Conservation (phyloP, 2,888 invertebrate genomes). For the Rhamphomyia laevipes region DNA sequence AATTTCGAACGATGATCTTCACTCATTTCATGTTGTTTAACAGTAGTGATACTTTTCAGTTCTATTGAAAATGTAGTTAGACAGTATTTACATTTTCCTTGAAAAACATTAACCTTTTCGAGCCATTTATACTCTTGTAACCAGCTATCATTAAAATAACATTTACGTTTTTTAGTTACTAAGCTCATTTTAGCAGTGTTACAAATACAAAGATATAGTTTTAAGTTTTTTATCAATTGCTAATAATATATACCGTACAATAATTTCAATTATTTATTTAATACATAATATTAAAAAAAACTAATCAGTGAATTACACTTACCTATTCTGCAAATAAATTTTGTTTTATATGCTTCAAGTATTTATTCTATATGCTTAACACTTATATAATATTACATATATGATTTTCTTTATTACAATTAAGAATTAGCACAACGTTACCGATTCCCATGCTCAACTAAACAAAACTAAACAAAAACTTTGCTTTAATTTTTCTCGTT, state of each 20-base stretch:
- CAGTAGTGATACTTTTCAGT: not conserved
- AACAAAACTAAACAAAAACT: too few species aligned
- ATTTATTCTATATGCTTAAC: too few species aligned
- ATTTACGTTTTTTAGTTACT: not conserved
- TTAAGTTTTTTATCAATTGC: not conserved
- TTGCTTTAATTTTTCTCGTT: too few species aligned
- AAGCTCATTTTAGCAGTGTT: not conserved
- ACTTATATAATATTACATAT: too few species aligned
- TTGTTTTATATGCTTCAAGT: not conserved
- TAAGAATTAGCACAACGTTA: too few species aligned
- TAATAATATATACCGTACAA: not conserved
- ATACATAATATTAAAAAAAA: not conserved
- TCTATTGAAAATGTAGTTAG: not conserved
- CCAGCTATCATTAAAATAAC: not conserved
- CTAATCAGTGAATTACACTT: not conserved
- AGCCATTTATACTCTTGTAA: not conserved
- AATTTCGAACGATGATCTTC: not conserved
- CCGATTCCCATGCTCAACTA: too few species aligned
- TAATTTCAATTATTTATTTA: not conserved
- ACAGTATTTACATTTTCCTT: not conserved
- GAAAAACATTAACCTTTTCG: not conserved
- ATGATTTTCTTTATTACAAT: too few species aligned
- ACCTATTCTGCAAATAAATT: not conserved
- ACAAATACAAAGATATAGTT: not conserved
- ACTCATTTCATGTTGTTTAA: slow-evolving; percentile 1